phyloP scores from a whole-genome alignment of 2,113 vertebrate species.

The Rattus norvegicus region DNA sequence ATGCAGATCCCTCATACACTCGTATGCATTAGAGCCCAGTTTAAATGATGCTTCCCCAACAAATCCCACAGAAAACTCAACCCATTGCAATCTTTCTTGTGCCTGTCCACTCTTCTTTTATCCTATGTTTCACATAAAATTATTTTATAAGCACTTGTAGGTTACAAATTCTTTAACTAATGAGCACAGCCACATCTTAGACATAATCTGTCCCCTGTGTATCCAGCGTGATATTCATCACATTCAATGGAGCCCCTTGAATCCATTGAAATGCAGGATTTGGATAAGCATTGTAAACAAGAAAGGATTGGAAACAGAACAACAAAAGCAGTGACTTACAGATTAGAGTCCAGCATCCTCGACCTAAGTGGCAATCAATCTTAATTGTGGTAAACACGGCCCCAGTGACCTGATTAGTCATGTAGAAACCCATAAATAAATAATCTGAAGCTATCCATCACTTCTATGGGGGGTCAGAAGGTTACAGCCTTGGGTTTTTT shows the following conservation, averaged over 20 bases:
- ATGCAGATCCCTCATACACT: background rate
- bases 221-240: background rate
- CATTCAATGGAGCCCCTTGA: background rate
- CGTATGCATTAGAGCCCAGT: background rate
- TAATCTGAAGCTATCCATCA: slow-evolving; percentile 39
- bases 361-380: slow-evolving; percentile 17
- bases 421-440: slow-evolving; percentile 52
- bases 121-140: no score
- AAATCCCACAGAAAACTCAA: background rate
- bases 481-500: slow-evolving; percentile 42
- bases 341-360: slow-evolving; percentile 35
- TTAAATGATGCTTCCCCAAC: background rate
- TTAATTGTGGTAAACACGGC: slow-evolving; percentile 1
- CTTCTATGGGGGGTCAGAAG: slow-evolving; percentile 29
- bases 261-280: background rate
- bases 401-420: slow-evolving; percentile 2
- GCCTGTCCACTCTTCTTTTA: background rate
- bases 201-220: background rate
- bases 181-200: background rate
- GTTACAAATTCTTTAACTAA: background rate
- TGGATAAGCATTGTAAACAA: background rate
- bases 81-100: background rate
- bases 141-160: background rate
- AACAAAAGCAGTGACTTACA: slow-evolving; percentile 1
- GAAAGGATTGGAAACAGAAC: slow-evolving; percentile 9